These are phyloP conservation scores for Orgyia antiqua DNA, from an alignment of 2,888 invertebrate species.

Conservation along the genomic window DNA sequence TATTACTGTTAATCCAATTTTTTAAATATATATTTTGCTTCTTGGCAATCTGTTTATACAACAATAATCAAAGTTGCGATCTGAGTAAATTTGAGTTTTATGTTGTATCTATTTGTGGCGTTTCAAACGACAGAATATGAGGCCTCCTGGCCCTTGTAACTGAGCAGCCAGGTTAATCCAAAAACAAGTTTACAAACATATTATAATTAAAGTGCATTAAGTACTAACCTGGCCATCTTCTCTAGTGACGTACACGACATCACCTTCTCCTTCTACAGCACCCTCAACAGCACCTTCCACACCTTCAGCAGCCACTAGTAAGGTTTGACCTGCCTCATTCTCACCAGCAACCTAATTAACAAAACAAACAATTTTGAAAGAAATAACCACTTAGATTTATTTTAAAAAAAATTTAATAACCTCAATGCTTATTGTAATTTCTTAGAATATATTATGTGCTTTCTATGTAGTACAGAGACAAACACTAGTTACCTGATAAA, in stretches of 20 bases:
- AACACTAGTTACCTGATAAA: slow-evolving; percentile 85
- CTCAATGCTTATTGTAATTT: too few species aligned
- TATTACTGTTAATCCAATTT: too few species aligned
- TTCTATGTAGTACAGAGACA: too few species aligned
- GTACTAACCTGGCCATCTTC: slow-evolving; percentile 64
- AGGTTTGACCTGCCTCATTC: slow-evolving; percentile 62
- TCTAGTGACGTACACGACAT: slow-evolving; percentile 73
- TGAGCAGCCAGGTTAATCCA: too few species aligned
- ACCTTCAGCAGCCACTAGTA: slow-evolving; percentile 82
- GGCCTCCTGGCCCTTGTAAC: too few species aligned
- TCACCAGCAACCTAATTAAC: slow-evolving; percentile 83
- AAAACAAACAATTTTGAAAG: not conserved
- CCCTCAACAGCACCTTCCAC: slow-evolving; percentile 87
- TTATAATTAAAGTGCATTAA: not conserved
- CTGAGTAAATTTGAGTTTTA: too few species aligned
- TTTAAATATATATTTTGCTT: too few species aligned
- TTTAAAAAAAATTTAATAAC: not conserved
- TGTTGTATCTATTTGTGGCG: too few species aligned
- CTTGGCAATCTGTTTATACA: too few species aligned
- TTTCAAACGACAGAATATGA: too few species aligned
- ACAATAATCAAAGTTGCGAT: too few species aligned
- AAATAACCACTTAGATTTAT: not conserved
- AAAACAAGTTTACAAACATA: not conserved
- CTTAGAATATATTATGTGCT: too few species aligned
- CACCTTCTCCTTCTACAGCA: slow-evolving; percentile 85